A percentile compares a stretch with the other conserved stretches of the same genome.
These are phyloP conservation scores for Sciaenops ocellatus DNA, from an alignment of 2,797 vertebrate genomes.

Conservation along the genomic window DNA sequence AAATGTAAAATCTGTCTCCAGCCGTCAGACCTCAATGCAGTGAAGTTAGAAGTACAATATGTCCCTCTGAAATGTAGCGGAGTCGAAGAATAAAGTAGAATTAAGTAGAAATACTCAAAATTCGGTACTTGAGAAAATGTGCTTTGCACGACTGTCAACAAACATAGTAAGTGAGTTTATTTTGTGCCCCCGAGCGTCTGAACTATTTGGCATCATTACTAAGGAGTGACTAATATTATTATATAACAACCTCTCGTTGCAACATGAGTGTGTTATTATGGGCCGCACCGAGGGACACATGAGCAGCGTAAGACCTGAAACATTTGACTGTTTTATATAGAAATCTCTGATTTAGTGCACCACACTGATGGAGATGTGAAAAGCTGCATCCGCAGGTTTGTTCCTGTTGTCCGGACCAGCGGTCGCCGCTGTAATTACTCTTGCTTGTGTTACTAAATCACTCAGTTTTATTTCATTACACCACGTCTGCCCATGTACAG, in stretches of 20 bases:
- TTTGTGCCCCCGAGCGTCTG: slow-evolving; percentile 32
- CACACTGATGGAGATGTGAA: background rate
- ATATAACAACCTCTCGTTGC: slow-evolving; percentile 45
- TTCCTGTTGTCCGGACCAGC: background rate
- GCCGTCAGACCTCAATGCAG: too few species aligned
- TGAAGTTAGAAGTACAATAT: background rate
- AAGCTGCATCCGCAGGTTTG: slow-evolving; percentile 16
- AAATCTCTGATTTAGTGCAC: background rate
- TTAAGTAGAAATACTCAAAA: background rate
- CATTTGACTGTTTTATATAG: slow-evolving; percentile 3
- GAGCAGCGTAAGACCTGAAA: background rate
- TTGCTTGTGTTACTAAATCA: slow-evolving; percentile 29
- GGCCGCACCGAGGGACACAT: slow-evolving; percentile 27
- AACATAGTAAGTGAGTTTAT: background rate
- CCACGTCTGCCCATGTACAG: slow-evolving; percentile 19
- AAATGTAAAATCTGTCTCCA: background rate
- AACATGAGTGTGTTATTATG: slow-evolving; percentile 33
- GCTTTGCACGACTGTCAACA: background rate
- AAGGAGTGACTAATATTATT: slow-evolving; percentile 62
- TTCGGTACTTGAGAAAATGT: background rate
- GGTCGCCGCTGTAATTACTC: slow-evolving; percentile 15
- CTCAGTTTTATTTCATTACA: slow-evolving; percentile 47
- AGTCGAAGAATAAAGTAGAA: background rate
- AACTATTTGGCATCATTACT: slow-evolving; percentile 43
- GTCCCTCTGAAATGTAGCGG: background rate